Percentiles rank a stretch among this genome's conserved stretches.
Conservation (phyloP, 2,888 invertebrate genomes). For the Choreutis nemorana region DNA sequence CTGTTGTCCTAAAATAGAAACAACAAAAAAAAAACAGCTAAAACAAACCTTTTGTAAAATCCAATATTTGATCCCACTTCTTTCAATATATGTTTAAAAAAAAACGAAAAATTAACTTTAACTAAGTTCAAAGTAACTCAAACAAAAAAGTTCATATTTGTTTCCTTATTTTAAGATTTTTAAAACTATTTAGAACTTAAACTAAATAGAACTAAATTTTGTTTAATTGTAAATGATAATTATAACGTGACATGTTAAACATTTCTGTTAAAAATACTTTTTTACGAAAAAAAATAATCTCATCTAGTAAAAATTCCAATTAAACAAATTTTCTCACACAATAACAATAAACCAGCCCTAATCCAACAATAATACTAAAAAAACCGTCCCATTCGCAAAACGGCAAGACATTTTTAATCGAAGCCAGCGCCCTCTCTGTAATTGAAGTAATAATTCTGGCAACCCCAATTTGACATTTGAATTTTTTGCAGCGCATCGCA, state of each 20-base stretch:
- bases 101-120: too few relatives aligned
- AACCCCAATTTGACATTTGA: slow-evolving; percentile 62
- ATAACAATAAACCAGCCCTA: slow-evolving; percentile 24
- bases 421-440: slow-evolving; percentile 32
- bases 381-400: slow-evolving; percentile 35
- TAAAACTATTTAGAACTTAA: not conserved
- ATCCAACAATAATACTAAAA: slow-evolving; percentile 21
- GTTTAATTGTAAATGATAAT: too few relatives aligned
- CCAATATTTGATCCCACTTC: too few relatives aligned
- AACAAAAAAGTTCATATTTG: too few relatives aligned
- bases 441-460: slow-evolving; percentile 62
- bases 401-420: slow-evolving; percentile 61
- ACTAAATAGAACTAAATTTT: not conserved
- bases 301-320: slow-evolving; percentile 4
- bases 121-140: too few relatives aligned
- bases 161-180: not conserved
- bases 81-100: too few relatives aligned
- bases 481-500: slow-evolving; percentile 45
- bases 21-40: too few relatives aligned
- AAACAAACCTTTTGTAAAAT: too few relatives aligned
- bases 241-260: too few relatives aligned
- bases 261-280: too few relatives aligned
- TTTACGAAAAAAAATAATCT: too few relatives aligned
- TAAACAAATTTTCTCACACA: slow-evolving; percentile 1
- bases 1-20: too few relatives aligned